Percentiles rank a stretch among this genome's conserved stretches.
Conservation (phyloP, 2,888 invertebrate genomes). For the Drosophila macrospina region DNA sequence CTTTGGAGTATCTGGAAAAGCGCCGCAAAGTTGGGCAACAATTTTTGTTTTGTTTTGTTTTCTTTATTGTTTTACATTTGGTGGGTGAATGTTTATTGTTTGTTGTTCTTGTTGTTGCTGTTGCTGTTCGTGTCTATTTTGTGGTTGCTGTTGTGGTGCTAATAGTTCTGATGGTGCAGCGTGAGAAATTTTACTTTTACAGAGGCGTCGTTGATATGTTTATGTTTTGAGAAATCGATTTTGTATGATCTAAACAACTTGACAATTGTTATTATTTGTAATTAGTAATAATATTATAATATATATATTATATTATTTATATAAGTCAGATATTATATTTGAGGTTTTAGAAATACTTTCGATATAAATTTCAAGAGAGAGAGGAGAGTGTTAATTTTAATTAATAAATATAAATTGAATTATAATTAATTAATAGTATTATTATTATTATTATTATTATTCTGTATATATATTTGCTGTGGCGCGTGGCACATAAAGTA, state of each 20-base stretch:
- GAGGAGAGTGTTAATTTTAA: constrained; percentile 4
- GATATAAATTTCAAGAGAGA: constrained; percentile 17
- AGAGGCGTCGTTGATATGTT: constrained; percentile 60
- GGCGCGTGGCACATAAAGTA: constrained; percentile 49
- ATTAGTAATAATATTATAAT: constrained; percentile 13
- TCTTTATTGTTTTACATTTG: neutral
- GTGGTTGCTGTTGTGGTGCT: constrained; percentile 5
- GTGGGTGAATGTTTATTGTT: constrained; percentile 16
- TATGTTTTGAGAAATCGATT: constrained; percentile 47
- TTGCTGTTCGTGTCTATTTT: neutral
- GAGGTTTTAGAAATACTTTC: constrained; percentile 4
- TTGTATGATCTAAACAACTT: constrained; percentile 25
- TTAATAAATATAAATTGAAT: constrained; percentile 13
- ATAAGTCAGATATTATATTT: neutral
- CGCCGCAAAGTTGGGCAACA: constrained; percentile 51
- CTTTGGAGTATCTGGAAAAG: constrained; percentile 35
- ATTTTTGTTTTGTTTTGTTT: constrained; percentile 5
- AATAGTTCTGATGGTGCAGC: constrained; percentile 3
- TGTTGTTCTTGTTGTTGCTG: constrained; percentile 3
- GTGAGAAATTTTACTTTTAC: constrained; percentile 26
- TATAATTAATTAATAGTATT: constrained; percentile 13
- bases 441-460: constrained; percentile 23
- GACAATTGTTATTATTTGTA: constrained; percentile 5
- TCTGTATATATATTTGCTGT: constrained; percentile 34
- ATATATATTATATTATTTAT: constrained; percentile 3